These are phyloP conservation scores for Urosaurus nigricauda DNA, from an alignment of 2,797 vertebrate species.

Conservation along the genomic window DNA sequence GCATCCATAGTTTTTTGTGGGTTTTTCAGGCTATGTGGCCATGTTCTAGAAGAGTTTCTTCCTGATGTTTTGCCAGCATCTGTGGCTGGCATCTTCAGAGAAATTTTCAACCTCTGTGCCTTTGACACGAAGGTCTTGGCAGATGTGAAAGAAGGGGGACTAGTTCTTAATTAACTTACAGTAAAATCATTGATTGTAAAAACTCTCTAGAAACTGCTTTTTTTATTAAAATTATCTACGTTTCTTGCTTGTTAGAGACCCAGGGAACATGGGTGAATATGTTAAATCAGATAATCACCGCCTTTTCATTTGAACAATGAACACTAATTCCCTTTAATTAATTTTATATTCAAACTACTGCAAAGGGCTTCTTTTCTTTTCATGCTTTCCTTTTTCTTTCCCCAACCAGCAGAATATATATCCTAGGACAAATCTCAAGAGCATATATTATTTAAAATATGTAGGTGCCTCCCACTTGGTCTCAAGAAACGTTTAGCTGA, in stretches of 20 bases:
- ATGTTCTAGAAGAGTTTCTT: no score
- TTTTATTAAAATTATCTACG: slow-evolving; percentile 4
- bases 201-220: neutral
- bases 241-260: slow-evolving; percentile 7
- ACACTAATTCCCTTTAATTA: neutral
- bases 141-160: neutral
- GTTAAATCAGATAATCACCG: slow-evolving; percentile 11
- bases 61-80: no score
- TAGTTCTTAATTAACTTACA: slow-evolving; percentile 13
- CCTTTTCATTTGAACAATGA: neutral
- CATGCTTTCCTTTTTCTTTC: neutral
- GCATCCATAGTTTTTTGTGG: no score
- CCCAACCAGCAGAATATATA: neutral
- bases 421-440: slow-evolving; percentile 21
- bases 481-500: neutral
- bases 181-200: slow-evolving; percentile 17
- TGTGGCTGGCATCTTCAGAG: no score
- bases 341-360: neutral
- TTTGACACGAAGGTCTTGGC: neutral
- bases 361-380: neutral
- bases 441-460: neutral
- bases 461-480: slow-evolving; percentile 37
- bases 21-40: no score
- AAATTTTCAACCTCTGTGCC: neutral
- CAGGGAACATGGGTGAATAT: neutral